Evolutionary conservation across 2,113 vertebrate genomes (phyloP).

Genomic region (Centropristis striata): DNA sequence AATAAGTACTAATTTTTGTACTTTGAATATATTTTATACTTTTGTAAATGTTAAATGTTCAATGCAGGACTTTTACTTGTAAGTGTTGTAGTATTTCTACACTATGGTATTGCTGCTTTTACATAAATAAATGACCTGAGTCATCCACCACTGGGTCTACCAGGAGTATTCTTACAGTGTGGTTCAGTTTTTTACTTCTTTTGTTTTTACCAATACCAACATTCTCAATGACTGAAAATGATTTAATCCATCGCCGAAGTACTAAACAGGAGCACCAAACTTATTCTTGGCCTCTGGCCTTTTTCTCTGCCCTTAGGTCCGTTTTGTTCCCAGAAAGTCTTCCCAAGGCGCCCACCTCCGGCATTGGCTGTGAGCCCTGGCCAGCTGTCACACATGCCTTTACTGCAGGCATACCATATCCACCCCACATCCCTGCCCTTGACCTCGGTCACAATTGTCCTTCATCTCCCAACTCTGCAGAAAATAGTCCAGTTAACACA

Average conservation of each 20-base stretch:
- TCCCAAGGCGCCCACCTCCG: background rate
- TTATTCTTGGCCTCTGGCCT: background rate
- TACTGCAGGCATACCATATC: conserved; percentile 3
- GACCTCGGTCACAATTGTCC: conserved; percentile 3
- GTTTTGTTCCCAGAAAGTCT: background rate
- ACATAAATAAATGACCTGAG: no score
- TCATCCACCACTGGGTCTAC: no score
- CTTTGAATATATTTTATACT: no score
- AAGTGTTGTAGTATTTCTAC: no score
- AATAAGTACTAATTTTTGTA: no score
- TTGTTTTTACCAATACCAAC: no score
- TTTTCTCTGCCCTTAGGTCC: background rate
- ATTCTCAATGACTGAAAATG: background rate
- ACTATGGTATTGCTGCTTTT: no score
- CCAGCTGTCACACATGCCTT: conserved; percentile 20
- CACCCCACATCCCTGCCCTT: conserved; percentile 2
- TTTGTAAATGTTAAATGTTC: no score
- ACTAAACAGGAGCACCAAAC: background rate
- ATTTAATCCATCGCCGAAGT: background rate
- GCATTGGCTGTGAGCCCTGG: conserved; percentile 9
- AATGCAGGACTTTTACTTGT: no score
- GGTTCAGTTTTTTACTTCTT: background rate
- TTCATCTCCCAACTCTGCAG: background rate
- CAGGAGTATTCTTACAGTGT: background rate
- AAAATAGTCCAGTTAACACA: background rate